phyloP scores from a whole-genome alignment of 2,888 invertebrate species.

The Seira musarum region DNA sequence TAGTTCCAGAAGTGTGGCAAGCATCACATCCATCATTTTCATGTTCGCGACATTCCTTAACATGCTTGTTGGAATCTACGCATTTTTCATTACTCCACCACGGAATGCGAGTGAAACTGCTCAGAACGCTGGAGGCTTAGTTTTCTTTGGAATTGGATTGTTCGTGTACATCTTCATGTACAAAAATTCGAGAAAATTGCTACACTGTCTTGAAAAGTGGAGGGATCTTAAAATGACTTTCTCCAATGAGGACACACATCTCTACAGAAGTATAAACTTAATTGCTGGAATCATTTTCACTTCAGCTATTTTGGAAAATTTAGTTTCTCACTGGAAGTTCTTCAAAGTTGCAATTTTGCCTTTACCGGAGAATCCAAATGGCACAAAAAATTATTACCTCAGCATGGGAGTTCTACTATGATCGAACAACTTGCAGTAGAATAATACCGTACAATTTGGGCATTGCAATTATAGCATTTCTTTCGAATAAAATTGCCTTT shows the following conservation, averaged over 20 bases:
- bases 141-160: constrained; percentile 63
- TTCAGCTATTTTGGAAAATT: constrained; percentile 61
- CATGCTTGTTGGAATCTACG: constrained; percentile 29
- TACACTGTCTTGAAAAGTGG: constrained; percentile 46
- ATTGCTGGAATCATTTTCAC: constrained; percentile 51
- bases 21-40: constrained; percentile 35
- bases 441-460: constrained; percentile 27
- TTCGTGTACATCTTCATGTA: constrained; percentile 57
- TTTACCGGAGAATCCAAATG: too few relatives aligned
- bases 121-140: constrained; percentile 43
- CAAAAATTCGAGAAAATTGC: background rate
- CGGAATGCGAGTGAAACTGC: constrained; percentile 57
- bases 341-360: background rate
- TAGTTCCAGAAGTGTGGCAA: constrained; percentile 33
- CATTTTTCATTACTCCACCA: constrained; percentile 54
- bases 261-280: constrained; percentile 58
- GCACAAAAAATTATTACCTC: too few relatives aligned
- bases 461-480: constrained; percentile 29
- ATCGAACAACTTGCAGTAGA: too few relatives aligned
- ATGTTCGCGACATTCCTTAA: constrained; percentile 41
- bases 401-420: too few relatives aligned
- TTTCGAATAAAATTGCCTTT: constrained; percentile 35
- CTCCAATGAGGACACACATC: constrained; percentile 38
- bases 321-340: constrained; percentile 1
- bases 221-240: constrained; percentile 34